A percentile compares a stretch with the other conserved stretches of the same genome.
Conservation (phyloP, 2,888 invertebrate species). For the Coecobrya sp. region DNA sequence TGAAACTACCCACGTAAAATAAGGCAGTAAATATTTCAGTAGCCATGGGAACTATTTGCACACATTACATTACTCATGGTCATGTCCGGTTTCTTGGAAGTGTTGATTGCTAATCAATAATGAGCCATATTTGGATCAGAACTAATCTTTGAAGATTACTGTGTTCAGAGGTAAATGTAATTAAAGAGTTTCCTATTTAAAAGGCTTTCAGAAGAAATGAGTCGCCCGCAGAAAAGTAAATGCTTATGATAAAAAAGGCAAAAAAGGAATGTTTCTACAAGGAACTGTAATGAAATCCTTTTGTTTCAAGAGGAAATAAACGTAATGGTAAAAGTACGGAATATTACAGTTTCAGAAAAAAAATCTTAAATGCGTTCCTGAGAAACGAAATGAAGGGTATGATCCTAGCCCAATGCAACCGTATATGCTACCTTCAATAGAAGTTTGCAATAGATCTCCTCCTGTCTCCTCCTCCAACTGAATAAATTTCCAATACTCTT, state of each 20-base stretch:
- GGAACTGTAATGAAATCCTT: not conserved
- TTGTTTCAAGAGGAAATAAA: not conserved
- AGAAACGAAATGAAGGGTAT: not conserved
- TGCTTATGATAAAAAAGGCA: not conserved
- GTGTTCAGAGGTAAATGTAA: conserved; percentile 43
- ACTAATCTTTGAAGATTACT: conserved; percentile 48
- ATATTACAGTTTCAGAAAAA: not conserved
- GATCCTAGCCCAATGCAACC: not conserved
- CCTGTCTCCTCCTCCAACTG: not conserved
- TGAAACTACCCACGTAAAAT: not conserved
- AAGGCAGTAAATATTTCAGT: not conserved
- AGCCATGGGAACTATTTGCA: not conserved
- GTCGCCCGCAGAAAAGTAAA: not conserved
- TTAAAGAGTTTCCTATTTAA: conserved; percentile 35
- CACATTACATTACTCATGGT: not conserved
- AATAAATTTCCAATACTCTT: conserved; percentile 23
- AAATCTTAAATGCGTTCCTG: not conserved
- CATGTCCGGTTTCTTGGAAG: conserved; percentile 54
- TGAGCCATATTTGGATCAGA: conserved; percentile 53
- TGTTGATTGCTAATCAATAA: conserved; percentile 71
- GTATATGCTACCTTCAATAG: not conserved
- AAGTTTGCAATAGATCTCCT: conserved; percentile 31
- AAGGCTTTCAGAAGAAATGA: not conserved
- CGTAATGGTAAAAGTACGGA: not conserved
- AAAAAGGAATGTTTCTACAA: not conserved